These are phyloP conservation scores for Glyptemys insculpta DNA, from an alignment of 2,797 vertebrate species.

Conservation along the genomic window DNA sequence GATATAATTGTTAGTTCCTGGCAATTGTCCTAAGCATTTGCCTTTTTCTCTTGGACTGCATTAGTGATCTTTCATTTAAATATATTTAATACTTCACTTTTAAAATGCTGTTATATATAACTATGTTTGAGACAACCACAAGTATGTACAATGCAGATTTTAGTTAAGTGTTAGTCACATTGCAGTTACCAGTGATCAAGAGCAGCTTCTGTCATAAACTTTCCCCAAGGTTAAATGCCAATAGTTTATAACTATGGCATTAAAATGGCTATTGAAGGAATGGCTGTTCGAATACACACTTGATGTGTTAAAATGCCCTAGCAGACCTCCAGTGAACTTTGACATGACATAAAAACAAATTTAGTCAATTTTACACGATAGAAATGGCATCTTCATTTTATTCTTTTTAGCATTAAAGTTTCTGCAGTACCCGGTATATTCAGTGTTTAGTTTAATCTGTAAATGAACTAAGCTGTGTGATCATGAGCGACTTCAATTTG, in stretches of 20 bases:
- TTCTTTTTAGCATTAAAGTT: background rate
- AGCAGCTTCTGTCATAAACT: background rate
- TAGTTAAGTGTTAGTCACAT: background rate
- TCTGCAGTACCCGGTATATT: background rate
- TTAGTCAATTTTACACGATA: background rate
- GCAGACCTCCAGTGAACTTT: background rate
- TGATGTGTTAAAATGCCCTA: background rate
- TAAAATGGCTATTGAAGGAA: background rate
- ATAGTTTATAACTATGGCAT: constrained; percentile 11
- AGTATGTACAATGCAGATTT: background rate
- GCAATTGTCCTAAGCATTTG: constrained; percentile 30
- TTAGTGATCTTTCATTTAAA: constrained; percentile 31
- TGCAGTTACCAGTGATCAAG: constrained; percentile 8
- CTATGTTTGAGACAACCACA: background rate
- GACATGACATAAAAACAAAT: background rate
- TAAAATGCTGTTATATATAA: constrained; percentile 37
- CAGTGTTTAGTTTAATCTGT: background rate
- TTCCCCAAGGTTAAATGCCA: background rate
- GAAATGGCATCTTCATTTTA: background rate
- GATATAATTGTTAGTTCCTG: background rate
- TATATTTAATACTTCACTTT: constrained; percentile 11
- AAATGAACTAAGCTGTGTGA: background rate
- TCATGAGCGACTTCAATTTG: background rate
- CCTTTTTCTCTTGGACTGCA: constrained; percentile 7
- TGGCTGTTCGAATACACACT: background rate